phyloP scores from a whole-genome alignment of 2,797 vertebrate genomes.

The Alauda arvensis region DNA sequence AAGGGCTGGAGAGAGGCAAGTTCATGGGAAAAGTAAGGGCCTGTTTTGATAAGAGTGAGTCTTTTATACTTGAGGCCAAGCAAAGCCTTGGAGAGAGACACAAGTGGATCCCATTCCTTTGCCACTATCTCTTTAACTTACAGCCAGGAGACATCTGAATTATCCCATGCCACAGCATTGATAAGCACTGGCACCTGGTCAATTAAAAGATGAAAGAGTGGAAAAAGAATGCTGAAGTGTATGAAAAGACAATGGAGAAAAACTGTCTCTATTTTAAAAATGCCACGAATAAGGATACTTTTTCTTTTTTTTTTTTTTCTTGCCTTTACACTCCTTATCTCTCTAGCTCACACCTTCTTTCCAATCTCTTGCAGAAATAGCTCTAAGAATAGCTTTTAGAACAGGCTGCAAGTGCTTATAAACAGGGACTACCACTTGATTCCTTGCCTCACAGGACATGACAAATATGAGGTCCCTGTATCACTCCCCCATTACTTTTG shows the following conservation, averaged over 20 bases:
- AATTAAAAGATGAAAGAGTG: neutral
- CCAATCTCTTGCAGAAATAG: neutral
- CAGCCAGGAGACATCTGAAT: neutral
- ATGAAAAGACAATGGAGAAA: neutral
- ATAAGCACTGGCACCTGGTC: neutral
- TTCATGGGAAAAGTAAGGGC: neutral
- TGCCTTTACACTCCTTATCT: neutral
- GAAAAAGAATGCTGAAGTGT: neutral
- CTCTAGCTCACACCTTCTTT: neutral
- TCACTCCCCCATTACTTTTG: neutral
- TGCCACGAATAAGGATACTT: neutral
- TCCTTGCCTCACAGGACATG: neutral
- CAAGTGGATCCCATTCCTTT: neutral
- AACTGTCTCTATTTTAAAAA: neutral
- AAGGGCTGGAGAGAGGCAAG: neutral
- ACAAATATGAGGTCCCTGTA: neutral
- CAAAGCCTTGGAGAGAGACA: neutral
- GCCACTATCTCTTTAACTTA: neutral
- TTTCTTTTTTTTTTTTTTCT: no score
- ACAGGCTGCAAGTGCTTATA: neutral
- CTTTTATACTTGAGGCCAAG: neutral
- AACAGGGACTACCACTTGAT: neutral
- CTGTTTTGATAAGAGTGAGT: neutral
- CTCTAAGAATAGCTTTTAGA: neutral
- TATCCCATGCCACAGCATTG: neutral